A percentile compares a stretch with the other conserved stretches of the same genome.
Evolutionary conservation across 1,140 invertebrate species (phyloP).

Genomic region (Cotesia typhae): DNA sequence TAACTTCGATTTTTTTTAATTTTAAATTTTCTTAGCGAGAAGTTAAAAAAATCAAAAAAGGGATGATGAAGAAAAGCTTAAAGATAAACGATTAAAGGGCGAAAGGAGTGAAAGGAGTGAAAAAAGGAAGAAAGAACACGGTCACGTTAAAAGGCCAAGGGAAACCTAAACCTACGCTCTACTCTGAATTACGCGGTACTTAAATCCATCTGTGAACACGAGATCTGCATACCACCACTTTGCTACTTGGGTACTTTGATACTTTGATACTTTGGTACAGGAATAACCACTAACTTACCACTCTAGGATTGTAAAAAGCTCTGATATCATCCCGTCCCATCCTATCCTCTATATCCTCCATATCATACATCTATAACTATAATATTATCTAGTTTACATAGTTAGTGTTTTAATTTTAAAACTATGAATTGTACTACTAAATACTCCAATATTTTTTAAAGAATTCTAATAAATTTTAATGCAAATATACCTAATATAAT

Average conservation of each 20-base stretch:
- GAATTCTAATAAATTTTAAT: no score
- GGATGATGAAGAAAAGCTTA: constrained; percentile 13
- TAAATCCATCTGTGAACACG: constrained; percentile 46
- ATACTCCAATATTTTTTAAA: no score
- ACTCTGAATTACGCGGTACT: constrained; percentile 51
- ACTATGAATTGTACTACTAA: no score
- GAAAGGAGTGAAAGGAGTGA: background rate
- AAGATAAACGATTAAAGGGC: constrained; percentile 18
- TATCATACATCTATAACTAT: no score
- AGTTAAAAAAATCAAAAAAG: constrained; percentile 15
- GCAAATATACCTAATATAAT: no score
- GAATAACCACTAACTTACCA: no score
- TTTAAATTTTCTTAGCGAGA: no score
- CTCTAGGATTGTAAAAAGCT: constrained; percentile 4
- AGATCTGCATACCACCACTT: constrained; percentile 48
- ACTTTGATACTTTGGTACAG: no score
- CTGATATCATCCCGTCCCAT: background rate
- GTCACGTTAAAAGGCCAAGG: constrained; percentile 32
- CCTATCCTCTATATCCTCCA: no score
- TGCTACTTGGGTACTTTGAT: background rate
- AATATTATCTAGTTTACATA: no score
- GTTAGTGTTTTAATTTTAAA: no score
- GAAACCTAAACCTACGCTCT: constrained; percentile 34
- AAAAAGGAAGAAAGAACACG: background rate
- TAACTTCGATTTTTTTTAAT: no score